Percentiles rank a stretch among this genome's conserved stretches.
Evolutionary conservation across 2,888 invertebrate genomes (phyloP).

Genomic region (Drosophila fulvimacula): DNA sequence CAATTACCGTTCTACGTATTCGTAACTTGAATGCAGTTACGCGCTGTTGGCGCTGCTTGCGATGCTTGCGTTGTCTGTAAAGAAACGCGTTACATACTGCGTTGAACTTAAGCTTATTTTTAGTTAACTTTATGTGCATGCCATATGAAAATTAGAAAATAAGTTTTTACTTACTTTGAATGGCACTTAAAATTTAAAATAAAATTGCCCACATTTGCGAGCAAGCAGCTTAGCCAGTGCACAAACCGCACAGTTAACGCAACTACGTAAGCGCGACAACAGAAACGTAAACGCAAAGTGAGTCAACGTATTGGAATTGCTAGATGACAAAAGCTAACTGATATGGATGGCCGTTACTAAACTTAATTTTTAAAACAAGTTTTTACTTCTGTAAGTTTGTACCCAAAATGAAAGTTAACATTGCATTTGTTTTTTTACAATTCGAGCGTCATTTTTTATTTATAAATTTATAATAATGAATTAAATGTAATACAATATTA

Average conservation of each 20-base stretch:
- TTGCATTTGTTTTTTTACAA: conserved; percentile 41
- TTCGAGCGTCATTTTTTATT: conserved; percentile 64
- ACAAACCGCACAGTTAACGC: conserved; percentile 1
- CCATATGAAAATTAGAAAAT: background rate
- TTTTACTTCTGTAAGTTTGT: background rate
- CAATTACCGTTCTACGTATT: conserved; percentile 59
- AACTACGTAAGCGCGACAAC: conserved; percentile 20
- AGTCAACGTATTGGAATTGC: background rate
- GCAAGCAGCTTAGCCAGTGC: conserved; percentile 7
- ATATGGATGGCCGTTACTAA: background rate
- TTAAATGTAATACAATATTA: conserved; percentile 67
- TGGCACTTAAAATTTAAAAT: background rate
- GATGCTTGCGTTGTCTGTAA: background rate
- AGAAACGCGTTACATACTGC: background rate
- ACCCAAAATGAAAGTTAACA: background rate
- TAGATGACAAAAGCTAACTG: conserved; percentile 2
- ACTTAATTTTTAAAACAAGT: background rate
- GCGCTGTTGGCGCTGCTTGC: conserved; percentile 33
- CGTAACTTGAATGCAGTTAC: conserved; percentile 42
- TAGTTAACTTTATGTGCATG: background rate
- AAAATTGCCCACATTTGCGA: background rate
- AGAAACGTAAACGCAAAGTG: conserved; percentile 28
- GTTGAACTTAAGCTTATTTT: background rate
- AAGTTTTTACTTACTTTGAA: too few species aligned
- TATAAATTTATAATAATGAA: conserved; percentile 61